phyloP scores from a whole-genome alignment of 1,140 invertebrate genomes.

The Macrobrachium nipponense region DNA sequence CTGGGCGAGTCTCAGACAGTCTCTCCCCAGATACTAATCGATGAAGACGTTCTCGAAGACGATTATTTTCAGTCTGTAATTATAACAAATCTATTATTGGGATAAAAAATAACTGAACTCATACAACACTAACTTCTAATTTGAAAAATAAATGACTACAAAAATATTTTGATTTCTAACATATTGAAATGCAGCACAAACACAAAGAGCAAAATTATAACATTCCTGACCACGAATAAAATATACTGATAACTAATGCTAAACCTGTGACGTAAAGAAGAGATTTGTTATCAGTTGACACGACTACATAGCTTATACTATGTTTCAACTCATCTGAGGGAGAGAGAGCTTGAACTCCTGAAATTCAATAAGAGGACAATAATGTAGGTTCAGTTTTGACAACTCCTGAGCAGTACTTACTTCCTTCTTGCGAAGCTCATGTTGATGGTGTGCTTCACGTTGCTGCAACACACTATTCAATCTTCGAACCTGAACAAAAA shows the following conservation, averaged over 20 bases:
- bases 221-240: too few relatives aligned
- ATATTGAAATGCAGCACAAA: background rate
- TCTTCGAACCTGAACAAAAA: slow-evolving; percentile 36
- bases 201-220: background rate
- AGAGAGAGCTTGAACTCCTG: background rate
- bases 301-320: too few relatives aligned
- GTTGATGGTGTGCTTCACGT: slow-evolving; percentile 46
- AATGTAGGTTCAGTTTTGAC: background rate
- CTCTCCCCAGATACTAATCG: slow-evolving; percentile 25
- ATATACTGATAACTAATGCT: too few relatives aligned
- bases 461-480: slow-evolving; percentile 49
- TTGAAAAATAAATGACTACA: background rate
- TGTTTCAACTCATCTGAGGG: too few relatives aligned
- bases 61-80: slow-evolving; percentile 39
- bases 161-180: background rate
- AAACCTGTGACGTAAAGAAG: too few relatives aligned
- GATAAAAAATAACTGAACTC: background rate
- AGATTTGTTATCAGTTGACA: too few relatives aligned
- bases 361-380: background rate
- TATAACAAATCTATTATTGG: background rate
- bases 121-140: background rate
- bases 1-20: slow-evolving; percentile 2
- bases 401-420: slow-evolving; percentile 1
- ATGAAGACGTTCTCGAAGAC: slow-evolving; percentile 37
- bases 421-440: slow-evolving; percentile 50